These are phyloP conservation scores for Pteruthius melanotis DNA, from an alignment of 2,113 vertebrate genomes.

Conservation along the genomic window DNA sequence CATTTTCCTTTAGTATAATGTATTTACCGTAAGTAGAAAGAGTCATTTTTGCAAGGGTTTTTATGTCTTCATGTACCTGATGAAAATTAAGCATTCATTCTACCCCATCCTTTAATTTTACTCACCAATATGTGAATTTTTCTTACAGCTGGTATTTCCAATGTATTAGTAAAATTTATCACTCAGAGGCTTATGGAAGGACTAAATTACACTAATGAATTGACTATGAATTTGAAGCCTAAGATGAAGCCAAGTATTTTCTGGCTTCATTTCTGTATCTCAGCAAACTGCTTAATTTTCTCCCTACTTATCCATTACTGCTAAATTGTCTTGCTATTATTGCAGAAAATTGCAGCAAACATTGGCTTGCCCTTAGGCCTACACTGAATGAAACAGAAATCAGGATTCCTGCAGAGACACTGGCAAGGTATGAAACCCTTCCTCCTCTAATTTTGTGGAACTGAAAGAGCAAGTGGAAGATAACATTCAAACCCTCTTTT, in stretches of 20 bases:
- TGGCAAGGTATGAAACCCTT: slow-evolving; percentile 36
- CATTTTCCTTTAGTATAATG: slow-evolving; percentile 42
- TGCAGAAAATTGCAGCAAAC: slow-evolving; percentile 71
- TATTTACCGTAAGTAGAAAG: slow-evolving; percentile 53
- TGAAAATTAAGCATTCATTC: slow-evolving; percentile 68
- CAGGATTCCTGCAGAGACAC: slow-evolving; percentile 21
- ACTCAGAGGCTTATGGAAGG: slow-evolving; percentile 63
- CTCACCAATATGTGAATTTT: slow-evolving; percentile 65
- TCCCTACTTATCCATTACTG: slow-evolving; percentile 75
- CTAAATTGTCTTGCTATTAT: slow-evolving; percentile 74
- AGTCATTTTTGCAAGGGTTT: slow-evolving; percentile 43
- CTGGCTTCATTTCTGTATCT: slow-evolving; percentile 71
- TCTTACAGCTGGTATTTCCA: slow-evolving; percentile 71
- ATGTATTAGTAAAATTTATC: slow-evolving; percentile 72
- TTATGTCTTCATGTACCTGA: slow-evolving; percentile 57
- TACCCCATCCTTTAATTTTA: slow-evolving; percentile 68
- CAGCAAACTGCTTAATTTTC: slow-evolving; percentile 73
- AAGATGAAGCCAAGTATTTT: slow-evolving; percentile 76
- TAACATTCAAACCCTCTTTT: not conserved
- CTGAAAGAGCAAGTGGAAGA: not conserved
- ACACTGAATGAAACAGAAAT: slow-evolving; percentile 19
- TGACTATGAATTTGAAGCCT: slow-evolving; percentile 72
- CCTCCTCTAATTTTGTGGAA: slow-evolving; percentile 28
- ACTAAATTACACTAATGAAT: slow-evolving; percentile 78
- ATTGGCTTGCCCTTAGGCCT: slow-evolving; percentile 62